Conservation (phyloP, 1,140 invertebrate genomes). For the Sinonovacula constricta region DNA sequence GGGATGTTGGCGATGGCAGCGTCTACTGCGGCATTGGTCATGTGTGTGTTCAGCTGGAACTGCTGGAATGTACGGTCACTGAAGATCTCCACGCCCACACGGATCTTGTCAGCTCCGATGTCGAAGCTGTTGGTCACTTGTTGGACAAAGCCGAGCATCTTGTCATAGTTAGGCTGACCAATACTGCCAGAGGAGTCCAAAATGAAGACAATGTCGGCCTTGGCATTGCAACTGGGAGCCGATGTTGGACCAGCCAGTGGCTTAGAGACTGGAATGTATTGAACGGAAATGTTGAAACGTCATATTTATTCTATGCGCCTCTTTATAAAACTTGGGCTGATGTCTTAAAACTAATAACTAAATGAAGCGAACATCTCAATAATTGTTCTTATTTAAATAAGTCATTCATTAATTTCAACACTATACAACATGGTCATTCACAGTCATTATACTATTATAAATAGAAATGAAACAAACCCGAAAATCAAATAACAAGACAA, state of each 20-base stretch:
- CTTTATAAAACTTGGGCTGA: no score
- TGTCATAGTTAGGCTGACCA: constrained; percentile 59
- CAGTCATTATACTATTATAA: no score
- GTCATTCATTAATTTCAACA: no score
- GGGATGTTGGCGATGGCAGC: constrained; percentile 58
- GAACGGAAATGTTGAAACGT: no score
- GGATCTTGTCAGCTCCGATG: constrained; percentile 57
- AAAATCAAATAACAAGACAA: no score
- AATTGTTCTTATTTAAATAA: no score
- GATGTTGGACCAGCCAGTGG: constrained; percentile 13
- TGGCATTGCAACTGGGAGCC: constrained; percentile 17
- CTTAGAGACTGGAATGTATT: constrained; percentile 39
- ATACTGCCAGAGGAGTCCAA: constrained; percentile 67
- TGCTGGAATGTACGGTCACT: constrained; percentile 54
- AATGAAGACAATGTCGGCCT: constrained; percentile 65
- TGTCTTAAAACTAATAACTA: no score
- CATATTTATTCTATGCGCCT: no score
- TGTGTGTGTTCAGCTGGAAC: constrained; percentile 58
- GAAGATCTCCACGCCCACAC: constrained; percentile 61
- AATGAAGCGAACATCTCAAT: no score
- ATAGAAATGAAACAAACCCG: no score
- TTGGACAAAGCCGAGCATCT: constrained; percentile 62
- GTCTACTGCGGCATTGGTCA: constrained; percentile 32
- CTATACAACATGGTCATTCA: no score
- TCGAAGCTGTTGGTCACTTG: constrained; percentile 57